Evolutionary conservation across 2,113 vertebrate species (phyloP).

Genomic region (Ceyx margarethae): DNA sequence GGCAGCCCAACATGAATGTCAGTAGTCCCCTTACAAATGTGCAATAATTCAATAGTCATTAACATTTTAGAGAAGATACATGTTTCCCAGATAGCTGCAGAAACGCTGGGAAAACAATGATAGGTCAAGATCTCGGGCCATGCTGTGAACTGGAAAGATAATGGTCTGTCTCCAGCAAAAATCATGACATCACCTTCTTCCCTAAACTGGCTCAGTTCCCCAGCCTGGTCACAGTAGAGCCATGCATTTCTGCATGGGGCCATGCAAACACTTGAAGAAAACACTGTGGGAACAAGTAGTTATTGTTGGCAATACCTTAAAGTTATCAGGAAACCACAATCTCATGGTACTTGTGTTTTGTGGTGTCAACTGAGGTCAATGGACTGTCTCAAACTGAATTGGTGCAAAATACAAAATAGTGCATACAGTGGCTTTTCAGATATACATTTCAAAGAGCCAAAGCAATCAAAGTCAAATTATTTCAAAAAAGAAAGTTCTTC

Average conservation of each 20-base stretch:
- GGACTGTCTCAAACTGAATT: neutral
- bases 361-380: neutral
- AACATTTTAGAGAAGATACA: neutral
- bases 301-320: neutral
- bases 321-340: neutral
- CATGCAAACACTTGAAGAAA: neutral
- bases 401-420: neutral
- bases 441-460: neutral
- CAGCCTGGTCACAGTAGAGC: accelerated
- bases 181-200: neutral
- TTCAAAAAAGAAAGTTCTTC: neutral
- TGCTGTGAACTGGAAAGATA: neutral
- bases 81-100: neutral
- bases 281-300: neutral
- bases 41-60: neutral
- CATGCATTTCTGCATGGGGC: neutral
- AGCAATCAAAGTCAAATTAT: neutral
- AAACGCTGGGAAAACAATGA: neutral
- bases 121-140: neutral
- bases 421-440: neutral
- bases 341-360: neutral
- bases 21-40: neutral
- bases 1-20: neutral
- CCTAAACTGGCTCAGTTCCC: neutral
- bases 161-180: neutral